Conservation (phyloP, 2,888 invertebrate genomes). For the Acronicta aceris region DNA sequence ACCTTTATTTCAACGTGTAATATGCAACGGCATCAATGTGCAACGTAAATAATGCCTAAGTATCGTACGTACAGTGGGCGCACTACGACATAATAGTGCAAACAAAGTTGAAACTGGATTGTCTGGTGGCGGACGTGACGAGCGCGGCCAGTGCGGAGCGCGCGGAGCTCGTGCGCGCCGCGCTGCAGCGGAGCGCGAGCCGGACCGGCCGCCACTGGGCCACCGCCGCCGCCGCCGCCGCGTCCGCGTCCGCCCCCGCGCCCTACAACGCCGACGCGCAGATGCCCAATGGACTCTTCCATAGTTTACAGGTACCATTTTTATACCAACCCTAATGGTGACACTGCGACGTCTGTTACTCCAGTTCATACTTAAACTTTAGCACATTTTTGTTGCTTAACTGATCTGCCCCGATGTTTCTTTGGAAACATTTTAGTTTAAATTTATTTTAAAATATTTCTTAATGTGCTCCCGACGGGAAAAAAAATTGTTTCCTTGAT, state of each 20-base stretch:
- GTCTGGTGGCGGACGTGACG: slow-evolving; percentile 57
- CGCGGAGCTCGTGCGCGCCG: slow-evolving; percentile 31
- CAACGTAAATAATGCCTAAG: too few relatives aligned
- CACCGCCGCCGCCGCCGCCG: neutral
- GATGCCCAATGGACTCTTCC: slow-evolving; percentile 66
- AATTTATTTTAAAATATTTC: too few relatives aligned
- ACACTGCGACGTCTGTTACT: too few relatives aligned
- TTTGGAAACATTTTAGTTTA: too few relatives aligned
- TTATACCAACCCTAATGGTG: too few relatives aligned
- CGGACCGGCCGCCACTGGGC: slow-evolving; percentile 71
- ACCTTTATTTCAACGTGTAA: too few relatives aligned
- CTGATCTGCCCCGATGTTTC: too few relatives aligned
- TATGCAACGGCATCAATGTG: neutral
- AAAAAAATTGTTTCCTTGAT: too few relatives aligned
- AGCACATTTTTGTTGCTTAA: too few relatives aligned
- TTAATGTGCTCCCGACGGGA: too few relatives aligned
- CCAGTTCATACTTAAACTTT: too few relatives aligned
- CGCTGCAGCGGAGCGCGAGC: too few relatives aligned
- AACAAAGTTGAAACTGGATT: slow-evolving; percentile 56
- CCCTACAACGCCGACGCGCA: neutral
- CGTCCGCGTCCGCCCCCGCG: neutral
- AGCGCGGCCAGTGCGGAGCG: slow-evolving; percentile 19
- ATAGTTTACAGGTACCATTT: slow-evolving; percentile 68
- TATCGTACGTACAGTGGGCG: slow-evolving; percentile 65
- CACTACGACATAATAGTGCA: slow-evolving; percentile 65